Percentiles rank a stretch among this genome's conserved stretches.
Conservation (phyloP, 2,797 vertebrate species). For the Lindbergichthys nudifrons region DNA sequence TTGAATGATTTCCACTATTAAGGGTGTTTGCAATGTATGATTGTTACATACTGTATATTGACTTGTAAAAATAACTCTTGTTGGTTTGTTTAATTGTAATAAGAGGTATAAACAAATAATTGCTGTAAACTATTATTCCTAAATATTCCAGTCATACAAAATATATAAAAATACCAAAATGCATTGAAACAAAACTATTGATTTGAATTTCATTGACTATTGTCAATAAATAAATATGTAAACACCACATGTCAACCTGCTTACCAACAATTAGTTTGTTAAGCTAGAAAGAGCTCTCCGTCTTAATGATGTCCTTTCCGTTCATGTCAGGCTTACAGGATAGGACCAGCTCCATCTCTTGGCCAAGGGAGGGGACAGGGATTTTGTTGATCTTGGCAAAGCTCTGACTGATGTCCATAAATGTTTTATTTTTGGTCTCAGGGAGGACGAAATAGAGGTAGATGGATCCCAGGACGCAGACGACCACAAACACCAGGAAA, state of each 20-base stretch:
- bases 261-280: background rate
- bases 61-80: background rate
- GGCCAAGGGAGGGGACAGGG: slow-evolving; percentile 38
- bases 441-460: slow-evolving; percentile 91
- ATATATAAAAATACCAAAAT: slow-evolving; percentile 13
- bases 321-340: slow-evolving; percentile 42
- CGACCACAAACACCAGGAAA: slow-evolving; percentile 91
- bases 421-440: slow-evolving; percentile 96
- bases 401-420: slow-evolving; percentile 91
- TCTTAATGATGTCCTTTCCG: slow-evolving; percentile 49
- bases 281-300: slow-evolving; percentile 75
- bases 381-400: slow-evolving; percentile 92
- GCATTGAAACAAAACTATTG: slow-evolving; percentile 3
- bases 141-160: slow-evolving; percentile 39
- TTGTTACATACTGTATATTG: background rate
- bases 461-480: slow-evolving; percentile 85
- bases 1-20: background rate
- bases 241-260: slow-evolving; percentile 31
- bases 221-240: slow-evolving; percentile 58
- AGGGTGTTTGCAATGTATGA: background rate
- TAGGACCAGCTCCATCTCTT: slow-evolving; percentile 80
- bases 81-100: slow-evolving; percentile 15
- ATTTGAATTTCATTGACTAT: slow-evolving; percentile 9
- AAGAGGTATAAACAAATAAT: slow-evolving; percentile 12
- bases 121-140: slow-evolving; percentile 26